These are phyloP conservation scores for Antigone vipio DNA, from an alignment of 2,113 vertebrate species.

Conservation along the genomic window DNA sequence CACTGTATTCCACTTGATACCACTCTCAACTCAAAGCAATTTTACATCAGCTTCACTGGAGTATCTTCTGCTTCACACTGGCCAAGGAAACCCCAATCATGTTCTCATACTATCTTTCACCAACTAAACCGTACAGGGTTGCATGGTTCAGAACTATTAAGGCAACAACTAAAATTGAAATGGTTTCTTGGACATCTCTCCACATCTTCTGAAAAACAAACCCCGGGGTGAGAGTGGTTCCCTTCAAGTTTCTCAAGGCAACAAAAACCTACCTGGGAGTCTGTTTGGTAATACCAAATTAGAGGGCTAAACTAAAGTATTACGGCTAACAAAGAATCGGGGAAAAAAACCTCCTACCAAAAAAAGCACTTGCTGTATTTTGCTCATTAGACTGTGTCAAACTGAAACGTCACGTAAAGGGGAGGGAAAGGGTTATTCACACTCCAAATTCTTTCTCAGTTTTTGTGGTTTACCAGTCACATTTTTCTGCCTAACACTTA, in stretches of 20 bases:
- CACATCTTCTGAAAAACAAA: not conserved
- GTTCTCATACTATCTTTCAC: not conserved
- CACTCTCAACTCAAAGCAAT: not conserved
- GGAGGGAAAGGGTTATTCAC: not conserved
- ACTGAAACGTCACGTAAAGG: not conserved
- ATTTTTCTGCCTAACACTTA: not conserved
- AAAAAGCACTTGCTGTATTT: not conserved
- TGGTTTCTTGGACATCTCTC: not conserved
- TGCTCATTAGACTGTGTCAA: not conserved
- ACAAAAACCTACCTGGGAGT: not conserved
- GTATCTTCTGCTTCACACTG: not conserved
- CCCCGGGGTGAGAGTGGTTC: not conserved
- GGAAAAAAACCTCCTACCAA: not conserved
- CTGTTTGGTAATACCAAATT: not conserved
- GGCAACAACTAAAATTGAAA: not conserved
- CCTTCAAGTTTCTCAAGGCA: not conserved
- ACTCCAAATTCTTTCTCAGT: not conserved
- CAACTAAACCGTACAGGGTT: not conserved
- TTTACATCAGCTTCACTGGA: not conserved
- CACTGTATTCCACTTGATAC: not conserved
- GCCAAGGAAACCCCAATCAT: not conserved
- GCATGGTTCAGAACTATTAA: not conserved
- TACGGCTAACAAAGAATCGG: rapidly evolving
- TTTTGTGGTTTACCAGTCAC: not conserved
- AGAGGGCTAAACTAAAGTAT: not conserved